Conservation (phyloP, 2,888 invertebrate species). For the Bombylius discolor region DNA sequence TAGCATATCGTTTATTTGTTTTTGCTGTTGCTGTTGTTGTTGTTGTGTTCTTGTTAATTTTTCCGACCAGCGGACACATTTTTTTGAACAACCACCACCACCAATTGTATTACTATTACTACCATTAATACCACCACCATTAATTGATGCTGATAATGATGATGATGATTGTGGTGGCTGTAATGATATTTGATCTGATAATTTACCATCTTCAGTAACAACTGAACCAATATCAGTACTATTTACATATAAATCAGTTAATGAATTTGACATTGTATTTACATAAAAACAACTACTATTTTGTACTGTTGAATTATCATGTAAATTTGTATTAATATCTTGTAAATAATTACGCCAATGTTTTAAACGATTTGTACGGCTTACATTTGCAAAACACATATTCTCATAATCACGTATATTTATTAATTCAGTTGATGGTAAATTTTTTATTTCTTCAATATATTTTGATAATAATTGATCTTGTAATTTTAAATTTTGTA, state of each 20-base stretch:
- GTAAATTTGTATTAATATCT: slow-evolving; percentile 14
- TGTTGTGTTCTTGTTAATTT: slow-evolving; percentile 1
- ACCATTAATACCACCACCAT: background rate
- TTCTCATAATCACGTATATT: slow-evolving; percentile 16
- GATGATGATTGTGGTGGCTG: background rate
- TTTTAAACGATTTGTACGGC: slow-evolving; percentile 13
- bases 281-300: slow-evolving; percentile 15
- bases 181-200: slow-evolving; percentile 10
- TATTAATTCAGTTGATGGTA: slow-evolving; percentile 10
- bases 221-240: slow-evolving; percentile 11
- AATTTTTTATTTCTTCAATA: slow-evolving; percentile 13
- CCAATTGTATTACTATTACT: background rate
- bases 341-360: slow-evolving; percentile 17
- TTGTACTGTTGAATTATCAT: slow-evolving; percentile 16
- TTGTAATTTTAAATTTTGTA: slow-evolving; percentile 16
- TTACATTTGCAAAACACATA: slow-evolving; percentile 15
- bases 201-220: slow-evolving; percentile 11
- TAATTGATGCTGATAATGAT: background rate
- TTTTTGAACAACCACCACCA: slow-evolving; percentile 3
- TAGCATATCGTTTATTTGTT: no score
- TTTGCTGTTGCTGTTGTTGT: background rate
- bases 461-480: slow-evolving; percentile 17
- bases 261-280: slow-evolving; percentile 16
- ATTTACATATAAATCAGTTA: slow-evolving; percentile 15
- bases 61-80: slow-evolving; percentile 7